Percentiles rank a stretch among this genome's conserved stretches.
phyloP scores from a whole-genome alignment of 2,113 vertebrate species.

The Elephas maximus region DNA sequence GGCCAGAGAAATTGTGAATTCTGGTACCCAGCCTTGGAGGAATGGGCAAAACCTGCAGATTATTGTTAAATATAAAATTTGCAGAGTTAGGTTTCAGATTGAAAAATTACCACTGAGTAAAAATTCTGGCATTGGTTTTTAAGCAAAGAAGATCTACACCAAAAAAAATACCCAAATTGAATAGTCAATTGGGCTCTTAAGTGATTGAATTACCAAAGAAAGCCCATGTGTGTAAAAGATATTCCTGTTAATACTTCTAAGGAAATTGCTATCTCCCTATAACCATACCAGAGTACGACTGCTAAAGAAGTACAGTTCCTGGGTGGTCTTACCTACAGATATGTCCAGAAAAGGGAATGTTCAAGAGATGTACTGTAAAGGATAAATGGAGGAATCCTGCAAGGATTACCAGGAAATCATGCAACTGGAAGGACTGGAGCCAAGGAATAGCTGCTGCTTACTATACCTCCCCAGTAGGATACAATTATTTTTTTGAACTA shows the following conservation, averaged over 20 bases:
- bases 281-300: neutral
- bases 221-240: neutral
- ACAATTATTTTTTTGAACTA: neutral
- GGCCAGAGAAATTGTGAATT: neutral
- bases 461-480: neutral
- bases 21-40: neutral
- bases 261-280: neutral
- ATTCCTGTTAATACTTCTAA: neutral
- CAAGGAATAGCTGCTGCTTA: no score
- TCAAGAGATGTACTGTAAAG: neutral
- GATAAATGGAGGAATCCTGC: neutral
- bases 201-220: neutral
- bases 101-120: neutral
- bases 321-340: neutral
- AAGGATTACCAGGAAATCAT: neutral
- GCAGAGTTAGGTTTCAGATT: neutral
- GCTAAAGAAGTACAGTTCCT: neutral
- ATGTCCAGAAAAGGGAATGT: neutral
- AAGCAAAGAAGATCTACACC: neutral
- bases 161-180: neutral
- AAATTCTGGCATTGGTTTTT: neutral
- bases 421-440: neutral
- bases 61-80: neutral
- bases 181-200: neutral
- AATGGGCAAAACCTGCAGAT: neutral